Conservation (phyloP, 2,888 invertebrate species). For the Leucophenga maculata region DNA sequence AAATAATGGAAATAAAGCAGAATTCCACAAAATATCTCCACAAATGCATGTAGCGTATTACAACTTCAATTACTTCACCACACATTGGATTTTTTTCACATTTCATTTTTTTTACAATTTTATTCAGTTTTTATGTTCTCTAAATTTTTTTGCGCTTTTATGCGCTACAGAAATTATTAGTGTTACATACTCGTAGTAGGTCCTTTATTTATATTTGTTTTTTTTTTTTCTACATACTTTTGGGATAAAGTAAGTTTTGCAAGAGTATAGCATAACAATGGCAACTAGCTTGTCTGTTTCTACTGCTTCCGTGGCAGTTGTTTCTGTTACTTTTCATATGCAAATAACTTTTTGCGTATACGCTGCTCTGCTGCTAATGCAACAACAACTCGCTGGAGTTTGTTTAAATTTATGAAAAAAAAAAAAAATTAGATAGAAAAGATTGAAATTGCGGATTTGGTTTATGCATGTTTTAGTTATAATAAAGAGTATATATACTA, state of each 20-base stretch:
- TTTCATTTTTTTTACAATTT: slow-evolving; percentile 25
- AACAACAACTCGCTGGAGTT: neutral
- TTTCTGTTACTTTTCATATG: slow-evolving; percentile 17
- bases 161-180: slow-evolving; percentile 25
- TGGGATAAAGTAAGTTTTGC: slow-evolving; percentile 21
- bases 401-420: neutral
- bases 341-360: slow-evolving; percentile 11
- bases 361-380: neutral
- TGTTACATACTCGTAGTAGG: slow-evolving; percentile 18
- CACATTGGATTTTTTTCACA: slow-evolving; percentile 18
- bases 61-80: neutral
- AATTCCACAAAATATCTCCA: neutral
- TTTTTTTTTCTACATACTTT: slow-evolving; percentile 14
- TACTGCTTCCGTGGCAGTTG: neutral
- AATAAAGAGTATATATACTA: neutral
- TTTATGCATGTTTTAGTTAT: no score
- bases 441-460: no score
- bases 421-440: neutral
- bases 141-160: slow-evolving; percentile 33
- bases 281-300: slow-evolving; percentile 19
- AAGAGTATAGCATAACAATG: slow-evolving; percentile 12
- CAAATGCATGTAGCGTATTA: neutral
- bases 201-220: neutral
- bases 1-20: no score
- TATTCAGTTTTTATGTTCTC: slow-evolving; percentile 7